These are phyloP conservation scores for Dissostichus mawsoni DNA, from an alignment of 2,113 vertebrate species.

Conservation along the genomic window DNA sequence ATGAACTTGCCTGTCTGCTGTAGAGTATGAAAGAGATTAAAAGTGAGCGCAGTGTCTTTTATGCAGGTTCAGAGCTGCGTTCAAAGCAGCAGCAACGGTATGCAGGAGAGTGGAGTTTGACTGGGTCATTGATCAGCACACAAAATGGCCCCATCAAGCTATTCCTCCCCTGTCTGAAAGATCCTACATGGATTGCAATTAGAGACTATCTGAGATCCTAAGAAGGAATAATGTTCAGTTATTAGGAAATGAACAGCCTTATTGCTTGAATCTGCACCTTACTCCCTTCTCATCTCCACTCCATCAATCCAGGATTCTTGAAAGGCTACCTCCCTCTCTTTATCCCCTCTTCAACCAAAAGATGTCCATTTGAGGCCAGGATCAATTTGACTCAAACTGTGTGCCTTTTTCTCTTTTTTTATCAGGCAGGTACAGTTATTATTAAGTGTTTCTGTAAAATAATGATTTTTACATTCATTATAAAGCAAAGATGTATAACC, in stretches of 20 bases:
- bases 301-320: slow-evolving; percentile 58
- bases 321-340: slow-evolving; percentile 58
- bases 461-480: slow-evolving; percentile 1
- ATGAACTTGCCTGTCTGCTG: slow-evolving; percentile 78
- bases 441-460: slow-evolving; percentile 31
- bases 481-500: slow-evolving; percentile 24
- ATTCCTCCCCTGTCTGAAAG: slow-evolving; percentile 82
- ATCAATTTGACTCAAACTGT: slow-evolving; percentile 47
- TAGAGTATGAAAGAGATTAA: slow-evolving; percentile 81
- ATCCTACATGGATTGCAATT: slow-evolving; percentile 79
- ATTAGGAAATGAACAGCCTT: slow-evolving; percentile 75
- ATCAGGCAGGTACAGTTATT: slow-evolving; percentile 21
- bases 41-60: slow-evolving; percentile 81
- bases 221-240: slow-evolving; percentile 83
- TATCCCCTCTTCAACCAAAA: slow-evolving; percentile 46
- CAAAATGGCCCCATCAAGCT: slow-evolving; percentile 84
- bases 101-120: slow-evolving; percentile 73
- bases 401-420: slow-evolving; percentile 1
- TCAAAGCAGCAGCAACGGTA: slow-evolving; percentile 79
- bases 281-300: slow-evolving; percentile 59
- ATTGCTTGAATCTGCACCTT: slow-evolving; percentile 70
- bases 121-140: slow-evolving; percentile 84
- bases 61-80: slow-evolving; percentile 83
- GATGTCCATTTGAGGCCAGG: slow-evolving; percentile 48
- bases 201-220: slow-evolving; percentile 77